These are phyloP conservation scores for Clarias macrocephalus DNA, from an alignment of 2,113 vertebrate genomes.

Conservation along the genomic window DNA sequence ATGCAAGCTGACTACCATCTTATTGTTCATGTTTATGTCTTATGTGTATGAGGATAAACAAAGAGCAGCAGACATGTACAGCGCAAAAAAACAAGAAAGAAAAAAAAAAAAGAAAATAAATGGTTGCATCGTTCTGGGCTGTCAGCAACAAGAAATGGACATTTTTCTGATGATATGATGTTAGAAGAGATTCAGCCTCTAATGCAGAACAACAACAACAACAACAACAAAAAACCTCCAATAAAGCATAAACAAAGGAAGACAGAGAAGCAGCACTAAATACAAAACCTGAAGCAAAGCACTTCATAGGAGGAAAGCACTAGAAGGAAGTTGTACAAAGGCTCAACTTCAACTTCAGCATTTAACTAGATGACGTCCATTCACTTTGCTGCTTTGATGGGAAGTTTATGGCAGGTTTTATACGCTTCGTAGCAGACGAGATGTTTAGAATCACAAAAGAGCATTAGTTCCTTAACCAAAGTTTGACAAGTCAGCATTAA, in stretches of 20 bases:
- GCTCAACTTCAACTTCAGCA: conserved; percentile 55
- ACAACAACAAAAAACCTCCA: background rate
- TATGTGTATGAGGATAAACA: background rate
- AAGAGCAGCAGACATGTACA: background rate
- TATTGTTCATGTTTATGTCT: background rate
- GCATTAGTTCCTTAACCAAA: background rate
- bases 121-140: background rate
- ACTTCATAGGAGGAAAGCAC: conserved; percentile 48
- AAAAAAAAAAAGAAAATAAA: background rate
- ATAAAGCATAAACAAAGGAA: conserved; percentile 11
- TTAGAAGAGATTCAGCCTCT: background rate
- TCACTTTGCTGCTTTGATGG: conserved; percentile 6
- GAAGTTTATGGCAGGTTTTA: background rate
- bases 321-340: conserved; percentile 23
- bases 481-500: background rate
- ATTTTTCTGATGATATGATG: background rate
- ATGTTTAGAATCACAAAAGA: background rate
- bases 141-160: background rate
- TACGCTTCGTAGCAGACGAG: background rate
- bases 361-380: conserved; percentile 49
- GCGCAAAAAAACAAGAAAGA: background rate
- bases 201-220: background rate
- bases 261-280: background rate
- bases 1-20: conserved; percentile 8
- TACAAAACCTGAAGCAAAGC: conserved; percentile 46